Evolutionary conservation across 2,797 vertebrate genomes (phyloP).

Genomic region (Holocentrus rufus): DNA sequence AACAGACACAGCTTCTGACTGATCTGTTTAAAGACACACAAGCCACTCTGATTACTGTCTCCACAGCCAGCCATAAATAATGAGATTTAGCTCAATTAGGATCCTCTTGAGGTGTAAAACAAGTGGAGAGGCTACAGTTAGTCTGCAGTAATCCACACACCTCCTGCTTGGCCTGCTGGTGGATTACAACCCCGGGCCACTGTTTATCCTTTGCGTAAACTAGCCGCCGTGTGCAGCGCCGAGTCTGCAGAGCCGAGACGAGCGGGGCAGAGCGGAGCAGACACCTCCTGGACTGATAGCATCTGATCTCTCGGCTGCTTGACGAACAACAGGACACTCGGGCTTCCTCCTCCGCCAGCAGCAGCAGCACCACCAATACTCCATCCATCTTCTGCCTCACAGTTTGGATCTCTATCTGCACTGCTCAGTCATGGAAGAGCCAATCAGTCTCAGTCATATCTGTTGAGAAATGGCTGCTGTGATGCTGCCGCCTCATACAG

Average conservation of each 20-base stretch:
- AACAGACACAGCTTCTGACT: slow-evolving; percentile 61
- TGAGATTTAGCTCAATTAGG: slow-evolving; percentile 84
- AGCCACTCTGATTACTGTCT: slow-evolving; percentile 76
- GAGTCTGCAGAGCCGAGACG: slow-evolving; percentile 40
- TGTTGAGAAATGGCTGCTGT: slow-evolving; percentile 62
- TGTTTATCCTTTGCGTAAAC: slow-evolving; percentile 84
- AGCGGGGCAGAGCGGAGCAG: slow-evolving; percentile 59
- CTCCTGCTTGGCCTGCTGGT: slow-evolving; percentile 72
- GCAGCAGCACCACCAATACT: slow-evolving; percentile 58
- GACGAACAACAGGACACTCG: slow-evolving; percentile 78
- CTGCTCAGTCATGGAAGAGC: slow-evolving; percentile 68
- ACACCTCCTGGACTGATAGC: slow-evolving; percentile 79
- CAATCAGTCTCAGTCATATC: slow-evolving; percentile 72
- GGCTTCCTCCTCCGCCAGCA: slow-evolving; percentile 67
- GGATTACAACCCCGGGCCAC: slow-evolving; percentile 80
- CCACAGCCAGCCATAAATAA: slow-evolving; percentile 81
- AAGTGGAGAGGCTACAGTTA: slow-evolving; percentile 77
- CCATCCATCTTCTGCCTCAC: slow-evolving; percentile 75
- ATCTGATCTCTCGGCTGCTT: slow-evolving; percentile 79
- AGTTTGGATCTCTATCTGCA: slow-evolving; percentile 69
- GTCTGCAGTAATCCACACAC: slow-evolving; percentile 79
- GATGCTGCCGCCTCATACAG: slow-evolving; percentile 34
- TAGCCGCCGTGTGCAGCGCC: slow-evolving; percentile 61
- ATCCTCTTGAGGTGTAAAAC: slow-evolving; percentile 80
- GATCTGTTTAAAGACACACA: slow-evolving; percentile 79